phyloP scores from a whole-genome alignment of 1,140 invertebrate genomes.

The Aethina tumida region DNA sequence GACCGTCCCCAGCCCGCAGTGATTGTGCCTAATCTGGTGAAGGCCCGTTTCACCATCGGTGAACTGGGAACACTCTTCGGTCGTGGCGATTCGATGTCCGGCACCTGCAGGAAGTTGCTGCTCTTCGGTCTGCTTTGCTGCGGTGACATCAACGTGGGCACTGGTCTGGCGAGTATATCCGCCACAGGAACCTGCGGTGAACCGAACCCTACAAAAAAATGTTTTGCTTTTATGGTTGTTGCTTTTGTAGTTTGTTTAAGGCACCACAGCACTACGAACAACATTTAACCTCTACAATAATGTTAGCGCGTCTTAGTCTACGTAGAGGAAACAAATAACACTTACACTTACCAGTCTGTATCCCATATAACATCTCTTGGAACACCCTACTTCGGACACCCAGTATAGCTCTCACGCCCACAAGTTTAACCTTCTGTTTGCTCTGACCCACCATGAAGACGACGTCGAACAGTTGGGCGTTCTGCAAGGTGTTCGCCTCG shows the following conservation, averaged over 20 bases:
- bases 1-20: slow-evolving; percentile 84
- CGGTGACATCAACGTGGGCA: slow-evolving; percentile 71
- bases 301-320: no score
- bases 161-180: slow-evolving; percentile 73
- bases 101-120: slow-evolving; percentile 75
- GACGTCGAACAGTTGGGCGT: slow-evolving; percentile 79
- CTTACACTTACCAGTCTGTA: slow-evolving; percentile 58
- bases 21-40: slow-evolving; percentile 76
- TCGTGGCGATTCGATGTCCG: slow-evolving; percentile 43
- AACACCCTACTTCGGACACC: slow-evolving; percentile 76
- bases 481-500: slow-evolving; percentile 57
- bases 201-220: slow-evolving; percentile 57
- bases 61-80: slow-evolving; percentile 89
- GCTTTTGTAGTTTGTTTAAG: no score
- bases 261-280: no score
- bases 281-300: no score
- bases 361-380: slow-evolving; percentile 92
- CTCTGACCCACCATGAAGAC: slow-evolving; percentile 83
- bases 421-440: slow-evolving; percentile 80
- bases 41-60: slow-evolving; percentile 89
- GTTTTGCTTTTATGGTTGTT: not conserved
- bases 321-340: not conserved
- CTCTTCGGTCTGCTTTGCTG: slow-evolving; percentile 72
- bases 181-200: slow-evolving; percentile 86
- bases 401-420: slow-evolving; percentile 82